phyloP scores from a whole-genome alignment of 2,888 invertebrate genomes.

The Netelia virgata region DNA sequence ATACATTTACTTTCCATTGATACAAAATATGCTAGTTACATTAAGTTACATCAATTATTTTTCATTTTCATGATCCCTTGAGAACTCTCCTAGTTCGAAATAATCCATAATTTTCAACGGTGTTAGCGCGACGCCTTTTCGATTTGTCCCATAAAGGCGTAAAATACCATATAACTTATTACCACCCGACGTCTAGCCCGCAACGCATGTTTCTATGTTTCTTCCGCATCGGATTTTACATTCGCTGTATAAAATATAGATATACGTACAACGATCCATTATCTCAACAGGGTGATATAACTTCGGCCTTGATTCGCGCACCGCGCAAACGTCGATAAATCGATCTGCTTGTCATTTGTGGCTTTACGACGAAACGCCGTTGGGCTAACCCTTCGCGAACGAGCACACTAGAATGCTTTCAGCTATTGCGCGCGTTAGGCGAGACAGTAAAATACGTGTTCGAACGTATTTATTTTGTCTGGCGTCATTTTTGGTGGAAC shows the following conservation, averaged over 20 bases:
- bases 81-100: not conserved
- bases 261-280: conserved; percentile 21
- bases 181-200: not conserved
- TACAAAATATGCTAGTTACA: not conserved
- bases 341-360: conserved; percentile 32
- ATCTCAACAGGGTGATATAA: not conserved
- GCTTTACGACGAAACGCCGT: conserved; percentile 8
- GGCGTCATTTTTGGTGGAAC: not conserved
- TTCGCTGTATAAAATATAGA: not conserved
- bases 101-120: not conserved
- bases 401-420: conserved; percentile 1
- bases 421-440: conserved; percentile 15
- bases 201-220: not conserved
- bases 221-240: conserved; percentile 2
- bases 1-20: not conserved
- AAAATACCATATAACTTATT: not conserved
- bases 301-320: conserved; percentile 19
- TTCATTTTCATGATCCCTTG: not conserved
- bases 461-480: not conserved
- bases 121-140: not conserved
- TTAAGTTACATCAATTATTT: not conserved
- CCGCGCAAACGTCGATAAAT: conserved; percentile 39
- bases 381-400: not conserved
- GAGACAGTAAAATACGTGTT: not conserved
- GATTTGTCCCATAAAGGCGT: not conserved